These are phyloP conservation scores for Zosterops borbonicus DNA, from an alignment of 2,113 vertebrate species.

Conservation along the genomic window DNA sequence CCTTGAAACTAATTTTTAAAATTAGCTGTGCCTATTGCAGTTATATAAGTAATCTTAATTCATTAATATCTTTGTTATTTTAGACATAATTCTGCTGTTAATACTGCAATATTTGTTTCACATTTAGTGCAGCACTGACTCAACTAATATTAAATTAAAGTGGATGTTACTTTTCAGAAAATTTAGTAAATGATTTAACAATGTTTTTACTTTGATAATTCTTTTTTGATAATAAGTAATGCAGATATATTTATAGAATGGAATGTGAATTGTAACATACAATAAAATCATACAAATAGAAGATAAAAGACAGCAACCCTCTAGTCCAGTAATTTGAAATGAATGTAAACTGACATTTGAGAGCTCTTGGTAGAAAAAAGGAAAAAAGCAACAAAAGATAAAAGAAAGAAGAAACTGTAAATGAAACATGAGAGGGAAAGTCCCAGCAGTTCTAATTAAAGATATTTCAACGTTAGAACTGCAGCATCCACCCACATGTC, in stretches of 20 bases:
- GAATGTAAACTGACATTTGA: not conserved
- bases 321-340: not conserved
- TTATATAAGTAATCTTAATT: not conserved
- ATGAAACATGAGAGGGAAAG: conserved; percentile 13
- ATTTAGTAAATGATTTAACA: not conserved
- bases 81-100: not conserved
- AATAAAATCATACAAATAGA: not conserved
- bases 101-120: not conserved
- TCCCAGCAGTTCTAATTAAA: conserved; percentile 54
- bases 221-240: not conserved
- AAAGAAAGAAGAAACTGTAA: conserved; percentile 9
- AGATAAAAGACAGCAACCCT: not conserved
- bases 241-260: not conserved
- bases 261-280: not conserved
- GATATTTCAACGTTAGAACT: not conserved
- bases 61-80: not conserved
- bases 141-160: not conserved
- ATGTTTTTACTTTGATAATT: not conserved
- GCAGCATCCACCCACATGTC: conserved; percentile 37
- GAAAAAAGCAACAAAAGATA: not conserved
- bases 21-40: not conserved
- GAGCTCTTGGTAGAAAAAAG: not conserved
- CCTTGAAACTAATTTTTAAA: not conserved
- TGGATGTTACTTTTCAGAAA: not conserved
- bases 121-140: not conserved